Percentiles rank a stretch among this genome's conserved stretches.
Evolutionary conservation across 1,140 invertebrate genomes (phyloP).

Genomic region (Drosophila teissieri): DNA sequence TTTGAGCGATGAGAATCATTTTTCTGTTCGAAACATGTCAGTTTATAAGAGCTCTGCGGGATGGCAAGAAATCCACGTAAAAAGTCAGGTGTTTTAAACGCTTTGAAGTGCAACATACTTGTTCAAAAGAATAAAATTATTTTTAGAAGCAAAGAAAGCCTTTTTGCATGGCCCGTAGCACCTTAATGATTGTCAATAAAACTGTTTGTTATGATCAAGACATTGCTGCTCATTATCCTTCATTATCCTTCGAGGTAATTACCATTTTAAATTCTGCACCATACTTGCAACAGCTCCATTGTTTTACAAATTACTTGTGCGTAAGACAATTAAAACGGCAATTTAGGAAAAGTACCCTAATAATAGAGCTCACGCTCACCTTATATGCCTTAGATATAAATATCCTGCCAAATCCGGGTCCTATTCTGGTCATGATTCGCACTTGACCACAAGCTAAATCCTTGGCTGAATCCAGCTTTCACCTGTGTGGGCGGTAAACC

Average conservation of each 20-base stretch:
- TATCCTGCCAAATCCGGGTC: not conserved
- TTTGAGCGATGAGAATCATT: slow-evolving; percentile 10
- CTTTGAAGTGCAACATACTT: too few relatives aligned
- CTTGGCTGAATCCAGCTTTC: slow-evolving; percentile 3
- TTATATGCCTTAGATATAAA: slow-evolving; percentile 3
- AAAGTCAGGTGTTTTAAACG: too few relatives aligned
- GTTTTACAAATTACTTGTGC: slow-evolving; percentile 3
- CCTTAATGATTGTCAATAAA: not conserved
- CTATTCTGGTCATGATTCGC: slow-evolving; percentile 13
- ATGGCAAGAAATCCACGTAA: not conserved
- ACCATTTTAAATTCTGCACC: slow-evolving; percentile 6
- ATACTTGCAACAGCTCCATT: not conserved
- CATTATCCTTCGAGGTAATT: not conserved
- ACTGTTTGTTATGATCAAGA: not conserved
- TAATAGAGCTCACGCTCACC: not conserved
- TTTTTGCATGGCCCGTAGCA: too few relatives aligned
- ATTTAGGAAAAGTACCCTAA: slow-evolving; percentile 8
- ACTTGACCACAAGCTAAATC: slow-evolving; percentile 28
- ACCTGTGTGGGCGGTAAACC: slow-evolving; percentile 37
- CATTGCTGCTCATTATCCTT: not conserved
- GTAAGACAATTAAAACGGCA: not conserved
- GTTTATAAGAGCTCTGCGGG: slow-evolving; percentile 6
- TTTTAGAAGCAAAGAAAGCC: too few relatives aligned
- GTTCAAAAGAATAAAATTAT: too few relatives aligned
- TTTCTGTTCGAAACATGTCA: slow-evolving; percentile 9